Base-by-base conservation (phyloP, 2,113 vertebrate genomes). In the Osmerus mordax region DNA sequence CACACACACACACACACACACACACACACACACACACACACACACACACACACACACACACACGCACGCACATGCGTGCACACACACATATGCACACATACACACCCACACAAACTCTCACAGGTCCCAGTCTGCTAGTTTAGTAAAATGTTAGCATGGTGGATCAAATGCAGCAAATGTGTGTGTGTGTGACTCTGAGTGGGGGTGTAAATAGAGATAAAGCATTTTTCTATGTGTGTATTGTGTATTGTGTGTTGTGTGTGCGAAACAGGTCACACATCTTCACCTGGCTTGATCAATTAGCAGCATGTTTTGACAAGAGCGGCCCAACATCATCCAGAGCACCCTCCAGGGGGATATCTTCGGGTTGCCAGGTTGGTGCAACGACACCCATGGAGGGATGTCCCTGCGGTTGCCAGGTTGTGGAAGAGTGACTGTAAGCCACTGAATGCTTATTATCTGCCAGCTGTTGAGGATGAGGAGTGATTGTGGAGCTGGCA, bases 391-490 rank as follows among this genome's bases (percentile, higher is more conserved):
- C 81, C 86, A 89, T 86, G 67, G 76, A 79, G 84, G 80, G 81
- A 67, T 47, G 78, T 89, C 85, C 86, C 86, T 73, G 79, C 78
- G 85, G 90, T 84, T 81, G 82, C 90, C 84, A 72, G 82, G 86
- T 89, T 90, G 83, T 85, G 83, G 75, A 82, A 72, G 73, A 78
- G 79, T 78, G 76, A 86, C 82, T 82, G 74, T 83, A 83, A 87
- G 86, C 82, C 81, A 81, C 80, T 83, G 80, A 86, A 87, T 89
- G 83, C 81, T 82, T 84, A 86, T 88, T 89, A 89, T 90, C 85
- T 89, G 84, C 89, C 91, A 92, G 90, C 91, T 92, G 91, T 91
- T 91, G 76, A 84, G 86, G 88, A 87, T 90, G 89, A 89, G 87
- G 80, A 88, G 89, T 89, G 89, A 91, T 91, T 89, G 89, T 84